Percentiles rank a stretch among this genome's conserved stretches.
Conservation (phyloP, 2,888 invertebrate species). For the Athalia cordata region DNA sequence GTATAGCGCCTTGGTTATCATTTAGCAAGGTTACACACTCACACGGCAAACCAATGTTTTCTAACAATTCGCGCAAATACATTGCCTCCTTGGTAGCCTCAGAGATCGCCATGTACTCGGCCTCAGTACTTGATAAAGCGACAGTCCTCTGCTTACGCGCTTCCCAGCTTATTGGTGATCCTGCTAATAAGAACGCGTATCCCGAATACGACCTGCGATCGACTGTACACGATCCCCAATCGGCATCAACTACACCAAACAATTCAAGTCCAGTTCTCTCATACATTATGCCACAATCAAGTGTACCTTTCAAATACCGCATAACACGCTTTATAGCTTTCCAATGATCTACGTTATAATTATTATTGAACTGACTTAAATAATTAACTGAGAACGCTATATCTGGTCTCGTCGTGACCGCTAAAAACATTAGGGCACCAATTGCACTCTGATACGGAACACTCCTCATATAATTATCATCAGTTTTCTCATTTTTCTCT, state of each 20-base stretch:
- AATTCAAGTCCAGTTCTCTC: slow-evolving; percentile 42
- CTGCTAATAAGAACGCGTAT: slow-evolving; percentile 43
- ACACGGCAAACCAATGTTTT: slow-evolving; percentile 11
- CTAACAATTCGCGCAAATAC: slow-evolving; percentile 27
- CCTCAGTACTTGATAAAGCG: slow-evolving; percentile 40
- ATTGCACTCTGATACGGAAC: slow-evolving; percentile 36
- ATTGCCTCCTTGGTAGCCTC: slow-evolving; percentile 36
- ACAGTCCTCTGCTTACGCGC: slow-evolving; percentile 44
- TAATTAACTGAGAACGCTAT: slow-evolving; percentile 43
- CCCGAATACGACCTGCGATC: slow-evolving; percentile 41
- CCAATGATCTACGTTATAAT: slow-evolving; percentile 40
- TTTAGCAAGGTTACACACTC: slow-evolving; percentile 28
- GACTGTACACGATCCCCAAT: slow-evolving; percentile 36
- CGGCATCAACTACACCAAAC: slow-evolving; percentile 45
- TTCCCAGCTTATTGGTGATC: slow-evolving; percentile 44
- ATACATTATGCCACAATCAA: slow-evolving; percentile 40
- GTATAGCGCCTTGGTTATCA: slow-evolving; percentile 34
- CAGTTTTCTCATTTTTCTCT: background rate
- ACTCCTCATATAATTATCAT: too few relatives aligned
- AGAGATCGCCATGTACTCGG: slow-evolving; percentile 40
- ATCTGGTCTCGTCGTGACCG: slow-evolving; percentile 44
- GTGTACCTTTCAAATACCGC: slow-evolving; percentile 46
- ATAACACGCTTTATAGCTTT: slow-evolving; percentile 45
- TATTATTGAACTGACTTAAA: slow-evolving; percentile 46
- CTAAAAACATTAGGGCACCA: slow-evolving; percentile 46